Evolutionary conservation across 2,113 vertebrate genomes (phyloP).

Genomic region (Seriola quinqueradiata): DNA sequence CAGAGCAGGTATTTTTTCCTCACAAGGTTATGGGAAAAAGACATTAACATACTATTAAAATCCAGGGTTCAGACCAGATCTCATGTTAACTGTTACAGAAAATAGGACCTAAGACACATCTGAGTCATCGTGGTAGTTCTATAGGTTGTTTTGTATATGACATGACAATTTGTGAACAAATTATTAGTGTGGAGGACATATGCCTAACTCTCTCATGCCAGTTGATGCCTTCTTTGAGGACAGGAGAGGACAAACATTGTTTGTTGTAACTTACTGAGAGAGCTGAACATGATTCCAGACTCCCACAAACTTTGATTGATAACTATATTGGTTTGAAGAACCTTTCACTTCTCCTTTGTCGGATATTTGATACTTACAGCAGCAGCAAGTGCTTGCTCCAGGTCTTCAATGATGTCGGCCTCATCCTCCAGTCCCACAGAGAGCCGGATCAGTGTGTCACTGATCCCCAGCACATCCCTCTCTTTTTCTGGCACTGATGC

Average conservation of each 20-base stretch:
- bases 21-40: too few species aligned
- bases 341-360: background rate
- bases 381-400: conserved; percentile 89
- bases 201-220: background rate
- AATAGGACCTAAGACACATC: background rate
- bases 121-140: background rate
- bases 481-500: conserved; percentile 89
- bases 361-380: conserved; percentile 84
- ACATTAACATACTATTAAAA: too few species aligned
- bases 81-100: background rate
- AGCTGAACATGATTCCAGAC: too few species aligned
- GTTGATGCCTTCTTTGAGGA: too few species aligned
- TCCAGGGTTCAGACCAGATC: background rate
- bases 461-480: conserved; percentile 88
- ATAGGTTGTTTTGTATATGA: too few species aligned
- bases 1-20: too few species aligned
- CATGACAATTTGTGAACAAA: background rate
- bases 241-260: too few species aligned
- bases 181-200: background rate
- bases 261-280: too few species aligned
- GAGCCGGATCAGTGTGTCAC: conserved; percentile 90
- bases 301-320: background rate
- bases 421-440: conserved; percentile 93
- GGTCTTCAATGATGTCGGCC: conserved; percentile 89
- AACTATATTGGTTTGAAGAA: background rate